Conservation (phyloP, 2,797 vertebrate genomes). For the Psittacula derbiana region DNA sequence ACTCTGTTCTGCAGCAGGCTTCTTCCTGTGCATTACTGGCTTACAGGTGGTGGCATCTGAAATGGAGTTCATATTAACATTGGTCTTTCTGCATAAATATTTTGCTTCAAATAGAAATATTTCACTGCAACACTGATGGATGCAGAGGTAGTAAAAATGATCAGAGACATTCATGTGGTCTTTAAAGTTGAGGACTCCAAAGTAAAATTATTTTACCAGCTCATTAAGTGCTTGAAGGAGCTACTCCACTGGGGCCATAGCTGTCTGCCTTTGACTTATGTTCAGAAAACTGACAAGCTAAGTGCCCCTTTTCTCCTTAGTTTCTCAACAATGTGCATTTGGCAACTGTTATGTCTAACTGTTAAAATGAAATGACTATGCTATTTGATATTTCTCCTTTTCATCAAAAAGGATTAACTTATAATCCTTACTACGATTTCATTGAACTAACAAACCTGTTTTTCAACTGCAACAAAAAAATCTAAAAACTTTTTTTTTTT, state of each 20-base stretch:
- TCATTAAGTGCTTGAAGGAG: not conserved
- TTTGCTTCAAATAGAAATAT: not conserved
- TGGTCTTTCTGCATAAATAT: not conserved
- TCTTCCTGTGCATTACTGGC: not conserved
- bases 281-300: not conserved
- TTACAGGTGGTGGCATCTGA: not conserved
- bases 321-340: not conserved
- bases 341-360: not conserved
- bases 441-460: not conserved
- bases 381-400: constrained; percentile 4
- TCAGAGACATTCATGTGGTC: not conserved
- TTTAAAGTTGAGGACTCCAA: not conserved
- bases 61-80: not conserved
- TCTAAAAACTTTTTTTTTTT: not conserved
- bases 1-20: not conserved
- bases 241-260: not conserved
- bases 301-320: not conserved
- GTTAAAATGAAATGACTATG: not conserved
- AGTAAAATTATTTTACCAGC: constrained; percentile 1
- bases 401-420: constrained; percentile 29
- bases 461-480: not conserved
- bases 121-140: not conserved
- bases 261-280: not conserved
- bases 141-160: not conserved
- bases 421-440: constrained; percentile 8